Conservation (phyloP, 2,113 vertebrate genomes). For the Miniopterus natalensis region DNA sequence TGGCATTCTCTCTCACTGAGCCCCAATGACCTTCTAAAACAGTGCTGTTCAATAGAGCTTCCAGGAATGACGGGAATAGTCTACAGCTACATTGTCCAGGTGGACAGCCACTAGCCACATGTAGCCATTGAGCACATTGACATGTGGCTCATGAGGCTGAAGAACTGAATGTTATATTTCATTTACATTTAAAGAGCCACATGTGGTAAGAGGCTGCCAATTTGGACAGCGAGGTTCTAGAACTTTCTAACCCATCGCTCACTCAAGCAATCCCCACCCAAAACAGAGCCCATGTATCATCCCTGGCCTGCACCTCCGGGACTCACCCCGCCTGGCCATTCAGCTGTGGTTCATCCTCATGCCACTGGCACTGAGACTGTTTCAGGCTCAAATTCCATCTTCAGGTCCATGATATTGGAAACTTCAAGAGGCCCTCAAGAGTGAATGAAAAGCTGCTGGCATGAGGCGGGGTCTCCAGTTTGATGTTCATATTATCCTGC, state of each 20-base stretch:
- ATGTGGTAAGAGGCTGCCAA: neutral
- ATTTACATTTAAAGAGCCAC: neutral
- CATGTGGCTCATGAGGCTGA: neutral
- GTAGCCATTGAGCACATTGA: neutral
- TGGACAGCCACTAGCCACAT: neutral
- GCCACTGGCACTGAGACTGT: neutral
- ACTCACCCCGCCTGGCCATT: neutral
- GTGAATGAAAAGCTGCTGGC: neutral
- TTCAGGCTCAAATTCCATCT: accelerated
- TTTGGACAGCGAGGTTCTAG: neutral
- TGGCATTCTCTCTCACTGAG: neutral
- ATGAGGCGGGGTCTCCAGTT: neutral
- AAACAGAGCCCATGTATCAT: accelerated
- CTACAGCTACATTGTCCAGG: too few relatives aligned
- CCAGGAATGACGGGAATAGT: neutral
- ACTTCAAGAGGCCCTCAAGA: neutral
- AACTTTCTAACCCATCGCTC: neutral
- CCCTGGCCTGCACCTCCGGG: neutral
- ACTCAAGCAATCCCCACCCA: neutral
- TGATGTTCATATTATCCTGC: neutral
- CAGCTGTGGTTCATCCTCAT: neutral
- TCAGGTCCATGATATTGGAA: accelerated
- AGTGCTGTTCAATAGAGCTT: neutral
- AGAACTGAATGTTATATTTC: neutral
- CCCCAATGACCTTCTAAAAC: neutral